Conservation (phyloP, 2,888 invertebrate genomes). For the Operophtera brumata region DNA sequence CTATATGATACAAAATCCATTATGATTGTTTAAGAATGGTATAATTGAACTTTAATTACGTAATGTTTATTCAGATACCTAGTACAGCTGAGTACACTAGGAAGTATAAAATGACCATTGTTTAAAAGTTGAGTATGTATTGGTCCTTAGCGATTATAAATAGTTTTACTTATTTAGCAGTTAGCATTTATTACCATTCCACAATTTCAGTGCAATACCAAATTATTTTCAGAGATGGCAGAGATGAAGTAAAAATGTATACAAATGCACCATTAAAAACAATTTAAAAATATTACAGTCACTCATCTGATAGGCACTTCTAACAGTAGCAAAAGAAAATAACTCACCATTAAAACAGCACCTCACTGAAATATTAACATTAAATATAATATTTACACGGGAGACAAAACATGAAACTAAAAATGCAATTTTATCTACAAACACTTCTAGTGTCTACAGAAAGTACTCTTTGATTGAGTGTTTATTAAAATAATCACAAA, state of each 20-base stretch:
- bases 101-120: constrained; percentile 58
- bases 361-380: constrained; percentile 50
- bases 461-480: constrained; percentile 53
- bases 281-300: constrained; percentile 40
- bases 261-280: constrained; percentile 43
- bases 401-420: constrained; percentile 46
- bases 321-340: constrained; percentile 54
- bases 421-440: constrained; percentile 59
- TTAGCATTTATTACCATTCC: constrained; percentile 25
- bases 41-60: constrained; percentile 27
- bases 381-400: constrained; percentile 62
- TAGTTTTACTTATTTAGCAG: constrained; percentile 14
- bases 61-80: constrained; percentile 28
- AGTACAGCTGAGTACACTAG: constrained; percentile 43
- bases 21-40: constrained; percentile 47
- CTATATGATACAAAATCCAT: constrained; percentile 74
- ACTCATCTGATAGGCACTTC: constrained; percentile 57
- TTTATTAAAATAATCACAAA: constrained; percentile 22
- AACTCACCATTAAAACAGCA: constrained; percentile 54
- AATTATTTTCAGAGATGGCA: neutral
- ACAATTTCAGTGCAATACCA: constrained; percentile 8
- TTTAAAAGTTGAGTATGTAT: constrained; percentile 55
- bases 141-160: constrained; percentile 59
- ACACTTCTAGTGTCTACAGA: constrained; percentile 65
- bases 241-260: constrained; percentile 3